Conservation (phyloP, 1,140 invertebrate species). For the Aphelinus certus region DNA sequence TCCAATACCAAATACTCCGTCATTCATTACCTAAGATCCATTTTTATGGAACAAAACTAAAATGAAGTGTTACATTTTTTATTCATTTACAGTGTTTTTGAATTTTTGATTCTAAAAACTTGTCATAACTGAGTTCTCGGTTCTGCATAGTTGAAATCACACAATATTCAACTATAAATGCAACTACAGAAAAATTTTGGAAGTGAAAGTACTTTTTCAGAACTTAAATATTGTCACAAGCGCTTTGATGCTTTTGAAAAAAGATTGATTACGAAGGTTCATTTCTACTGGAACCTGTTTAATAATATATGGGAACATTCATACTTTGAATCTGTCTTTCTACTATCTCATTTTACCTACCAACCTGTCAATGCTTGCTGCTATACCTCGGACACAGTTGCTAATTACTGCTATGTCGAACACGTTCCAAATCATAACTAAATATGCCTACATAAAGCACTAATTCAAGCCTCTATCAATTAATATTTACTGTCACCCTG, state of each 20-base stretch:
- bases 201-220: neutral
- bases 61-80: slow-evolving; percentile 10
- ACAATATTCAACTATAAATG: neutral
- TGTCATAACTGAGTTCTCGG: neutral
- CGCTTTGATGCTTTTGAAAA: neutral
- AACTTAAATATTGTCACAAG: no score
- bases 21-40: neutral
- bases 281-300: slow-evolving; percentile 49
- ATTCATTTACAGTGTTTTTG: slow-evolving; percentile 1
- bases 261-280: slow-evolving; percentile 39
- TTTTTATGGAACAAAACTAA: slow-evolving; percentile 14
- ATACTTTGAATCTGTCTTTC: slow-evolving; percentile 50
- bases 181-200: neutral
- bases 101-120: slow-evolving; percentile 8
- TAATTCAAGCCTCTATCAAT: slow-evolving; percentile 46
- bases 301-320: slow-evolving; percentile 45
- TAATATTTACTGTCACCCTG: slow-evolving; percentile 22
- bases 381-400: slow-evolving; percentile 63
- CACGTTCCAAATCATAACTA: slow-evolving; percentile 54
- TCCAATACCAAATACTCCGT: neutral
- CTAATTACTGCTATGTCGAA: slow-evolving; percentile 60
- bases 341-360: slow-evolving; percentile 47
- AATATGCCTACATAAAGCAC: slow-evolving; percentile 55
- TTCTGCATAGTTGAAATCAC: neutral
- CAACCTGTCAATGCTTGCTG: slow-evolving; percentile 65